Percentiles rank a stretch among this genome's conserved stretches.
Conservation (phyloP, 2,797 vertebrate genomes). For the Pseudochromis fuscus region DNA sequence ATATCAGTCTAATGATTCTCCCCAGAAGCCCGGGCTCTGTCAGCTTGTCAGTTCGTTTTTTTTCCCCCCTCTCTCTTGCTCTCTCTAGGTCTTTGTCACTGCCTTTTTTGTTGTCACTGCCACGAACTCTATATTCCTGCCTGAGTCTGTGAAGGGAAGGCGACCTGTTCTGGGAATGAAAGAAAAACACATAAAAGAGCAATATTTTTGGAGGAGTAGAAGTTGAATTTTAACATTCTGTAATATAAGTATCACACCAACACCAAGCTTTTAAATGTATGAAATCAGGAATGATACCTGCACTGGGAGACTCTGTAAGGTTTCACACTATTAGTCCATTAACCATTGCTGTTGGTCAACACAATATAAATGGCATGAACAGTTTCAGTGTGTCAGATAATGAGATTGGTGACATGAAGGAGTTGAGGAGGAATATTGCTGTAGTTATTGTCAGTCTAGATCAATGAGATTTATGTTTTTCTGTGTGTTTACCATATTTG, state of each 20-base stretch:
- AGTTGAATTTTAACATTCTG: conserved; percentile 50
- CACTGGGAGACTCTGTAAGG: not conserved
- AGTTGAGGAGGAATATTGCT: too few species aligned
- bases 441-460: not conserved
- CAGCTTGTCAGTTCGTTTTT: conserved; percentile 38
- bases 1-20: conserved; percentile 71
- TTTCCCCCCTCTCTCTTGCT: conserved; percentile 28
- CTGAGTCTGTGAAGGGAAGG: conserved; percentile 25
- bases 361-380: not conserved
- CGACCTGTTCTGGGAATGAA: conserved; percentile 39
- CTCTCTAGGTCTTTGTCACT: conserved; percentile 52
- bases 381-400: not conserved
- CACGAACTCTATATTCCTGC: conserved; percentile 35
- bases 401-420: too few species aligned
- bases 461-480: not conserved
- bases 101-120: conserved; percentile 38
- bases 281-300: conserved; percentile 21
- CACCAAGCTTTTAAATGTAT: conserved; percentile 43
- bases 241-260: conserved; percentile 33
- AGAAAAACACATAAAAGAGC: conserved; percentile 42
- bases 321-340: too few species aligned
- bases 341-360: conserved; percentile 14
- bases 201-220: conserved; percentile 48
- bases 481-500: not conserved
- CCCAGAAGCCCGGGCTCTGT: conserved; percentile 52